Evolutionary conservation across 2,113 vertebrate species (phyloP).

Genomic region (Bujurquina vittata): DNA sequence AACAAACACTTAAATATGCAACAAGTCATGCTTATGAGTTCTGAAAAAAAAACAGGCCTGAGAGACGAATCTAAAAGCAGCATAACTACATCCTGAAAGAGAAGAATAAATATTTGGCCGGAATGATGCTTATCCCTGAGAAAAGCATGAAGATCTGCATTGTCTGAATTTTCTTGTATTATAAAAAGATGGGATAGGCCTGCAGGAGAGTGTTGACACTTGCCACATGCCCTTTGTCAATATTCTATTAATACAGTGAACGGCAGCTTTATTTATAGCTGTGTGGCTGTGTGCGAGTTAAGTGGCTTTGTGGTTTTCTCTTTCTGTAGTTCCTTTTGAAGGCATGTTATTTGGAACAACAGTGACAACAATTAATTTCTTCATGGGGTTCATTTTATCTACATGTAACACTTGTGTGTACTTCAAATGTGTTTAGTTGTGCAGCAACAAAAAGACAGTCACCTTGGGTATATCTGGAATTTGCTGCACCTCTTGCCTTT

Average conservation of each 20-base stretch:
- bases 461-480: not conserved
- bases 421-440: not conserved
- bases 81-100: not conserved
- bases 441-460: not conserved
- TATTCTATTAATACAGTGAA: conserved; percentile 15
- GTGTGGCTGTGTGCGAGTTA: not conserved
- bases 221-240: not conserved
- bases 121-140: conserved; percentile 24
- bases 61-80: not conserved
- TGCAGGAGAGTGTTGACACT: conserved; percentile 4
- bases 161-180: not conserved
- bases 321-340: not conserved
- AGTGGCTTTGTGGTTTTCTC: not conserved
- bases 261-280: conserved; percentile 27
- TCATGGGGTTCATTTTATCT: conserved; percentile 7
- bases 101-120: not conserved
- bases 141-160: conserved; percentile 11
- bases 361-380: not conserved
- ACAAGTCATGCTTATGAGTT: not conserved
- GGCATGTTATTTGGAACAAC: not conserved
- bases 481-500: conserved; percentile 13
- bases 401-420: not conserved
- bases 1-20: not conserved
- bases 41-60: not conserved
- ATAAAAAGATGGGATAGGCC: not conserved